Evolutionary conservation across 2,113 vertebrate species (phyloP), one percentile per base, ranked within the genome.

Genomic region (Salvelinus sp.): DNA sequence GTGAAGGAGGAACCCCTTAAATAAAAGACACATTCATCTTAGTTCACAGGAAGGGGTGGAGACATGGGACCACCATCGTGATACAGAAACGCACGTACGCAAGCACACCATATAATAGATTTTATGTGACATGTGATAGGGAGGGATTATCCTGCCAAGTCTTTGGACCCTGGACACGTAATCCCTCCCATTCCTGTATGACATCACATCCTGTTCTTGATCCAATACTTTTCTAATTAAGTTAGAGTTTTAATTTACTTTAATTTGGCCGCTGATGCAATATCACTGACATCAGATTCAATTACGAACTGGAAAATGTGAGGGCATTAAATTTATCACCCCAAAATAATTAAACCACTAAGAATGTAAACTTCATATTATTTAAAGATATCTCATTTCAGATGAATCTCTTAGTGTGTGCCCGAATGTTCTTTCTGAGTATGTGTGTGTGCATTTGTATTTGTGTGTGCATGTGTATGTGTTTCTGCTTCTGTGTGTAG

Each of bases 121-220:
- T 18, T 14, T 5, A 28, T 30, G 14, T 18, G 14, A 20, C 6
- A 7, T 13, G 63, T 27, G 63, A 27, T 65, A 63, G 12, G 27
- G 65, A 30, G 18, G 60, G 65, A 67, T 67, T 67, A 67, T 30
- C 0, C 65, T 38, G 65, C 28, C 65, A 2, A 38, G 28, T 16
- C 27, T 38, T 67, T 67, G 28, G 65, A 67, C 27, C 65, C 28
- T 30, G 4, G 16, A 67, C 16, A 67, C 28, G 16, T 38, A 67
- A 67, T 30, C 28, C 65, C 65, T 14, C 65, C 65, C 28, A 38
- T 67, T 67, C 28, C 65, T 67, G 25, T 30, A 20, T 30, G 65
- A 67, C 65, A 67, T 67, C 65, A 67, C 16, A 67, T 33, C 65
- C 28, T 67, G 27, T 67, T 67, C 14, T 27, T 67, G 28, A 67